A percentile compares a stretch with the other conserved stretches of the same genome.
Conservation (phyloP, 1,140 invertebrate species). For the Neodiprion lecontei region DNA sequence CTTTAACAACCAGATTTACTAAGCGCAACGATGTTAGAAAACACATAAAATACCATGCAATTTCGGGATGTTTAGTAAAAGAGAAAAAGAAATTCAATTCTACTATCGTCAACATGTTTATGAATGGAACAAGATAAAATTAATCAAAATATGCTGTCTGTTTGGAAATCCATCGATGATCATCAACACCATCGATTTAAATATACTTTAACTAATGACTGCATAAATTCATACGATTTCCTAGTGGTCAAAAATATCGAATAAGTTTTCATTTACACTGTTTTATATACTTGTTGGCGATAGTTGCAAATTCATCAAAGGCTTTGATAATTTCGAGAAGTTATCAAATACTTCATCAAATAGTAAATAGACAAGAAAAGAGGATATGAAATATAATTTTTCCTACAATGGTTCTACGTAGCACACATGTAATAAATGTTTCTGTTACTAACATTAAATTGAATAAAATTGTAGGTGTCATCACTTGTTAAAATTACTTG, state of each 20-base stretch:
- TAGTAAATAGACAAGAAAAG: neutral
- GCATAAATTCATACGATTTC: too few relatives aligned
- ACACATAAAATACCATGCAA: neutral
- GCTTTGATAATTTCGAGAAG: neutral
- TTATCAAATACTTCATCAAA: neutral
- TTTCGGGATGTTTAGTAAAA: neutral
- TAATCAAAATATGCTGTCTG: too few relatives aligned
- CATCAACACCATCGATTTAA: too few relatives aligned
- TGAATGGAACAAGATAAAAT: neutral
- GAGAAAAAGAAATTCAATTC: neutral
- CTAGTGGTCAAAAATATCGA: neutral
- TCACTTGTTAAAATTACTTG: too few relatives aligned
- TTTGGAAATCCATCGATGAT: too few relatives aligned
- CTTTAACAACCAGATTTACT: neutral
- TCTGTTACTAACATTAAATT: too few relatives aligned
- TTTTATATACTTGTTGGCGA: neutral
- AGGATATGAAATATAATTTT: too few relatives aligned
- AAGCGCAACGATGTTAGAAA: neutral
- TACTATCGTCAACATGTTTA: neutral
- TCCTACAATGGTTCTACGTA: too few relatives aligned
- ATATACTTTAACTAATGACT: too few relatives aligned
- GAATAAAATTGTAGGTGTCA: too few relatives aligned
- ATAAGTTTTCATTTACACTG: neutral
- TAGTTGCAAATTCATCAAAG: neutral
- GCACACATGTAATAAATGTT: too few relatives aligned